Evolutionary conservation across 2,888 invertebrate genomes (phyloP).

Genomic region (Chaetogeoica ovagalla): DNA sequence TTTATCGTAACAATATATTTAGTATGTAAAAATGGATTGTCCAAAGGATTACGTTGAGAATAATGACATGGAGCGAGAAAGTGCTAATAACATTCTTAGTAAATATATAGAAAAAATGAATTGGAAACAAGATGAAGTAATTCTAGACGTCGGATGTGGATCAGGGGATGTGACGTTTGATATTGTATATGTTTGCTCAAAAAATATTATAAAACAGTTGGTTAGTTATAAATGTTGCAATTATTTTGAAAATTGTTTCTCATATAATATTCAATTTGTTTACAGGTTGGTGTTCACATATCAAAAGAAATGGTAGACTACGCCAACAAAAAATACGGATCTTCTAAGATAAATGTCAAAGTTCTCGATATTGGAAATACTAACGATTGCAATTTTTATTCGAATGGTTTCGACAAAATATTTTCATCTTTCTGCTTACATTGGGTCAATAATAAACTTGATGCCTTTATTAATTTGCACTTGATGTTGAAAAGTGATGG

Average conservation of each 20-base stretch:
- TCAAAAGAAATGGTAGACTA: constrained; percentile 31
- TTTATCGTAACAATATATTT: neutral
- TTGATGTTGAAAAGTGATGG: no score
- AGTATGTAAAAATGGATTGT: constrained; percentile 36
- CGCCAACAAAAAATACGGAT: no score
- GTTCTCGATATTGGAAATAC: no score
- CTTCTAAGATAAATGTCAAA: no score
- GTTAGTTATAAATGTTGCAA: constrained; percentile 26
- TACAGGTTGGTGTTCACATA: constrained; percentile 32
- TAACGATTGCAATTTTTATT: no score
- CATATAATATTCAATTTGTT: neutral
- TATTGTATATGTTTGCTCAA: constrained; percentile 67
- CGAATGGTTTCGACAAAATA: no score
- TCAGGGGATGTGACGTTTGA: constrained; percentile 58
- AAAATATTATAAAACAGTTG: constrained; percentile 58
- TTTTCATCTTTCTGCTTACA: no score
- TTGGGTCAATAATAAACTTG: no score
- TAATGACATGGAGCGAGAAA: constrained; percentile 26
- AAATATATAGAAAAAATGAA: constrained; percentile 26
- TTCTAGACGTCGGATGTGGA: constrained; percentile 57
- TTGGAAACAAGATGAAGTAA: constrained; percentile 65
- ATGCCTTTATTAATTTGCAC: no score
- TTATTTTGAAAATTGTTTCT: constrained; percentile 3
- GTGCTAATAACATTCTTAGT: constrained; percentile 6
- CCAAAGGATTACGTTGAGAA: constrained; percentile 21